These are phyloP conservation scores for Drosophila ustulata DNA, from an alignment of 2,888 invertebrate genomes.

Conservation along the genomic window DNA sequence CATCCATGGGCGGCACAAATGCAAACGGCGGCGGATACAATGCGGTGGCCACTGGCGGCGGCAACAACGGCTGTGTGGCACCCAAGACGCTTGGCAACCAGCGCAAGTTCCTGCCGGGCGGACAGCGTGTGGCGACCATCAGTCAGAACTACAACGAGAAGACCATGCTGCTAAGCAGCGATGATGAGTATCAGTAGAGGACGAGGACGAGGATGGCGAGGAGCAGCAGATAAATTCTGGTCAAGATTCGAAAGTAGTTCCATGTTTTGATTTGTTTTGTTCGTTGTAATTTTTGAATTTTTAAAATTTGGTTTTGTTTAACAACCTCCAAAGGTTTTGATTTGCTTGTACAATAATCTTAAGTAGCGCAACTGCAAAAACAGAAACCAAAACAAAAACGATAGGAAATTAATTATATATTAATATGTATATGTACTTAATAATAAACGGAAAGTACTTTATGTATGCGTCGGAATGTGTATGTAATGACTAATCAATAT, in stretches of 20 bases:
- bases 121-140: conserved; percentile 92
- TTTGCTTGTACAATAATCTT: conserved; percentile 78
- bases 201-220: background rate
- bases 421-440: conserved; percentile 48
- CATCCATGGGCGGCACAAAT: conserved; percentile 43
- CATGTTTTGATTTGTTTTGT: conserved; percentile 54
- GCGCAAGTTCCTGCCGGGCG: conserved; percentile 87
- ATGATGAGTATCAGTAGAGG: conserved; percentile 94
- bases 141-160: conserved; percentile 97
- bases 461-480: conserved; percentile 28
- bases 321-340: conserved; percentile 36
- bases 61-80: conserved; percentile 84
- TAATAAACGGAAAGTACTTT: conserved; percentile 23
- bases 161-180: conserved; percentile 97
- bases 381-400: conserved; percentile 18
- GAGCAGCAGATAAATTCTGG: background rate
- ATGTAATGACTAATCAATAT: conserved; percentile 43
- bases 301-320: conserved; percentile 42
- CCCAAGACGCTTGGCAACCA: conserved; percentile 85
- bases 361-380: conserved; percentile 66
- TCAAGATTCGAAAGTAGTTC: conserved; percentile 19
- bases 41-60: conserved; percentile 69
- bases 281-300: conserved; percentile 47
- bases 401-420: conserved; percentile 58
- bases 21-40: conserved; percentile 81